phyloP scores from a whole-genome alignment of 2,113 vertebrate genomes.

The Pipa parva region DNA sequence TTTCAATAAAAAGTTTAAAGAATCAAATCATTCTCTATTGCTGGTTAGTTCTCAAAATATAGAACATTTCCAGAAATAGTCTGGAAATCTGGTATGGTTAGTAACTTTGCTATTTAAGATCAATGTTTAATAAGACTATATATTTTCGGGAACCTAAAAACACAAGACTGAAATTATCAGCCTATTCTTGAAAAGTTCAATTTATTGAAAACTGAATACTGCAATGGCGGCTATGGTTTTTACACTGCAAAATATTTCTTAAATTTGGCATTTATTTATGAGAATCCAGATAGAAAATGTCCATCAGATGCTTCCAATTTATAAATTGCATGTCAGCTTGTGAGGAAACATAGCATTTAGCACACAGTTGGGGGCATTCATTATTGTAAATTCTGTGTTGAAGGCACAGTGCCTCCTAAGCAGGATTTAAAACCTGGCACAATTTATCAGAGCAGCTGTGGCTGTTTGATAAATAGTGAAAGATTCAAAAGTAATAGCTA shows the following conservation, averaged over 20 bases:
- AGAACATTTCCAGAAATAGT: no score
- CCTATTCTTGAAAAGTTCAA: no score
- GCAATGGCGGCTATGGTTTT: slow-evolving; percentile 2
- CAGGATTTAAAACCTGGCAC: background rate
- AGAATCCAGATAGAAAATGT: slow-evolving; percentile 24
- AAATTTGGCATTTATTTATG: slow-evolving; percentile 22
- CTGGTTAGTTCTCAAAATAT: no score
- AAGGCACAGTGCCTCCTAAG: background rate
- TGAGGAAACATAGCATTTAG: background rate
- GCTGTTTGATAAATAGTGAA: slow-evolving; percentile 1
- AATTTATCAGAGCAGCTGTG: slow-evolving; percentile 7
- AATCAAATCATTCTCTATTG: no score
- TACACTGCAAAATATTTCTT: slow-evolving; percentile 15
- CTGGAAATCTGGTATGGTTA: no score
- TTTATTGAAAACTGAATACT: slow-evolving; percentile 16
- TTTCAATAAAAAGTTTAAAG: no score
- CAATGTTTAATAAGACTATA: no score
- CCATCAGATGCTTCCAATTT: slow-evolving; percentile 19
- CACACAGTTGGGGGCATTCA: background rate
- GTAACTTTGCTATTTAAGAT: no score
- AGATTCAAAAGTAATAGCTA: background rate
- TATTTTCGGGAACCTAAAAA: no score
- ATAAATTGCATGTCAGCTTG: slow-evolving; percentile 26
- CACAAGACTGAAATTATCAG: no score
- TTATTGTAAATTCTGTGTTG: background rate